Evolutionary conservation across 2,113 vertebrate genomes (phyloP).

Genomic region (Zapus hudsonius): DNA sequence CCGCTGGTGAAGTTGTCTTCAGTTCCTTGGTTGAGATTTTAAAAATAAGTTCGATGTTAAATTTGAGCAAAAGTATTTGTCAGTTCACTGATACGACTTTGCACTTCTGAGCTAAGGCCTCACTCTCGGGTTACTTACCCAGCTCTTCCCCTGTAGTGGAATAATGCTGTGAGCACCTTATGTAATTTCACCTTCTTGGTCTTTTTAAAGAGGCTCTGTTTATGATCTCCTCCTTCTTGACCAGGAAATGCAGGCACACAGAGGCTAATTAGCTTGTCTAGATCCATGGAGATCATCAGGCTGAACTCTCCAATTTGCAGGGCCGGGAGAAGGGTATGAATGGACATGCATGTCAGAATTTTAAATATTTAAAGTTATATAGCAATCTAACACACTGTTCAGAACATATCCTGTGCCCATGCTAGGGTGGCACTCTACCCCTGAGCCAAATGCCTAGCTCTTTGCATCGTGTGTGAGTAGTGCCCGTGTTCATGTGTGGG

Average conservation of each 20-base stretch:
- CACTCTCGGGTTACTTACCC: no score
- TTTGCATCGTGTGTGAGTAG: no score
- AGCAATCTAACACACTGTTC: not conserved
- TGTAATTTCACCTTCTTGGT: not conserved
- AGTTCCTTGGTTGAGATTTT: not conserved
- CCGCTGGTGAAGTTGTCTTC: not conserved
- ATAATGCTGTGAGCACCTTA: not conserved
- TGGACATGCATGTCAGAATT: not conserved
- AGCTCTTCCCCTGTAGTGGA: rapidly evolving
- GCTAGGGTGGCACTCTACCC: not conserved
- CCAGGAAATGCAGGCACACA: not conserved
- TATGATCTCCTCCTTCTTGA: not conserved
- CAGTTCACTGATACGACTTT: not conserved
- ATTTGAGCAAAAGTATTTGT: constrained; percentile 3
- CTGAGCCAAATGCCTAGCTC: not conserved
- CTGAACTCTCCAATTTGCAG: not conserved
- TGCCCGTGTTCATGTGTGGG: no score
- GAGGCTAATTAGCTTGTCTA: not conserved
- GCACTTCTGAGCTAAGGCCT: not conserved
- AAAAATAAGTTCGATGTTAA: constrained; percentile 18
- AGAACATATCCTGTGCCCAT: not conserved
- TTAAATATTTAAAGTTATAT: not conserved
- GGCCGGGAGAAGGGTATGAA: not conserved
- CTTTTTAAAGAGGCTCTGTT: rapidly evolving
- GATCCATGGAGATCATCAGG: not conserved